Conservation (phyloP, 2,113 vertebrate species). For the Chamaetylas fuelleborni region DNA sequence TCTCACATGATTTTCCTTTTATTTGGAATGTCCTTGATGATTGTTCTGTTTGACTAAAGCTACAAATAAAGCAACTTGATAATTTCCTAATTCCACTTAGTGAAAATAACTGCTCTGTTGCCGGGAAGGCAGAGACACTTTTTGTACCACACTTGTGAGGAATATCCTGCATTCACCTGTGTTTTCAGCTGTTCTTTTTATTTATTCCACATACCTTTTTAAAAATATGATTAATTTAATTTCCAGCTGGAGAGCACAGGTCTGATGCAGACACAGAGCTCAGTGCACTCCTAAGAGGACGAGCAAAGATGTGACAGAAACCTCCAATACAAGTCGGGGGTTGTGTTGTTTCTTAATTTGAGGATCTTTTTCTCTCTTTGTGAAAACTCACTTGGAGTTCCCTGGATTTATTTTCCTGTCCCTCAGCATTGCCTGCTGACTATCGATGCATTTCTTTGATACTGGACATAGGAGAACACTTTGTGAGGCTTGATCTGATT, state of each 20-base stretch:
- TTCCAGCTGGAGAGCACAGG: neutral
- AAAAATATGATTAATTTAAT: neutral
- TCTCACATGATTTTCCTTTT: neutral
- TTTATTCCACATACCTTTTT: neutral
- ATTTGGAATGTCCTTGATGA: neutral
- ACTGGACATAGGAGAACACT: neutral
- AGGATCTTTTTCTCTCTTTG: neutral
- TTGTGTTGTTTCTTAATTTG: neutral
- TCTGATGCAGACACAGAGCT: neutral
- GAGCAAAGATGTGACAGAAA: neutral
- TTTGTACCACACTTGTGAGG: neutral
- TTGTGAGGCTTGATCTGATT: neutral
- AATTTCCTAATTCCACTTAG: neutral
- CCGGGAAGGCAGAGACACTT: neutral
- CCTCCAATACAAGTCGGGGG: rapidly evolving
- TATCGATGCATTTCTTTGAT: neutral
- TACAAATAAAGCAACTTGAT: neutral
- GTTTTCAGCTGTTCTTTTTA: neutral
- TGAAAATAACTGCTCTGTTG: neutral
- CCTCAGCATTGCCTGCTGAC: neutral
- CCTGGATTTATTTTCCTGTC: neutral
- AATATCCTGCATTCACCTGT: neutral
- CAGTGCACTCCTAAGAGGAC: neutral
- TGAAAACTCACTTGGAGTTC: neutral
- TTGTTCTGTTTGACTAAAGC: neutral